Percentiles rank a stretch among this genome's conserved stretches.
These are phyloP conservation scores for Griposia aprilina DNA, from an alignment of 2,888 invertebrate species.

Conservation along the genomic window DNA sequence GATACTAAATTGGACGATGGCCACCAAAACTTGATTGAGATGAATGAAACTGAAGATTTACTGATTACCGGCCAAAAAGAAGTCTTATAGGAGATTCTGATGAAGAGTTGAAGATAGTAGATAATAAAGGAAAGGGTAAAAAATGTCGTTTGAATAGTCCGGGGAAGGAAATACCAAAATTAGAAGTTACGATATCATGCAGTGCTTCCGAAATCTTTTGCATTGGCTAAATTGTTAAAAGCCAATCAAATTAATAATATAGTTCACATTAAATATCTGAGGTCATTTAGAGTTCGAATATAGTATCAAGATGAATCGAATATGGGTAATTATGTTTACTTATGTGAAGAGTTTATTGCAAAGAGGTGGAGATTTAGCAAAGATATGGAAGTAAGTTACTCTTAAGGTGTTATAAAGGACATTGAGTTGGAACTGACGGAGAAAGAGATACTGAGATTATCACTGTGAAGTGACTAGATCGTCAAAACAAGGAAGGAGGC, in stretches of 20 bases:
- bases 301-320: not conserved
- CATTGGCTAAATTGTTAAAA: not conserved
- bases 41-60: not conserved
- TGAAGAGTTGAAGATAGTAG: not conserved
- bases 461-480: no score
- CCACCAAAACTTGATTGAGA: not conserved
- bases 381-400: not conserved
- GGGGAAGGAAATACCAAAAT: not conserved
- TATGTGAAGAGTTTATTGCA: not conserved
- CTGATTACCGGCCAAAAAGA: not conserved
- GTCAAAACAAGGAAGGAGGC: no score
- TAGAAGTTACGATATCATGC: not conserved
- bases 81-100: not conserved
- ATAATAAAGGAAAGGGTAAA: not conserved
- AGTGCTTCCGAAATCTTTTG: not conserved
- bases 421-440: not conserved
- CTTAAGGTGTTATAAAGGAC: not conserved
- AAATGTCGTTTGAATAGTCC: not conserved
- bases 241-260: not conserved
- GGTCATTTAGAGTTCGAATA: not conserved
- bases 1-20: not conserved
- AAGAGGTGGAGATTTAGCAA: not conserved
- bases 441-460: not conserved
- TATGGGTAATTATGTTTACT: not conserved
- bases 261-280: not conserved